These are phyloP conservation scores for Euwallacea similis DNA, from an alignment of 1,140 invertebrate species.

Conservation along the genomic window DNA sequence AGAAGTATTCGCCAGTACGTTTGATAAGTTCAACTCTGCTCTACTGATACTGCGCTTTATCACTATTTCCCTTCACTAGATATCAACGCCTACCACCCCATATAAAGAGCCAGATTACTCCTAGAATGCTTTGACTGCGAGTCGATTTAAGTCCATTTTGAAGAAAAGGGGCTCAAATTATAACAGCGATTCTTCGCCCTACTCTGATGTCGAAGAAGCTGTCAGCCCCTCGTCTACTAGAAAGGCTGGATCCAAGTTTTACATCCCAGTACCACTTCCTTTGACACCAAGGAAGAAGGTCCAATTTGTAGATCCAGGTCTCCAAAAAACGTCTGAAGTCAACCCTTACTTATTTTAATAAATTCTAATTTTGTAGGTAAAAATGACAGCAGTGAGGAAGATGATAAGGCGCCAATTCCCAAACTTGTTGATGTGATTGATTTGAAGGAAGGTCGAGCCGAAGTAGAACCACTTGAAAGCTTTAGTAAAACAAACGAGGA, in stretches of 20 bases:
- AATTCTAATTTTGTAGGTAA: constrained; percentile 12
- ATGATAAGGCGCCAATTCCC: neutral
- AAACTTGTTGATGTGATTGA: neutral
- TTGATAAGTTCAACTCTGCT: constrained; percentile 10
- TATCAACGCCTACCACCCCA: no score
- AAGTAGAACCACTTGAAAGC: neutral
- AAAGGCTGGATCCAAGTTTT: constrained; percentile 64
- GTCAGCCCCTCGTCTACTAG: constrained; percentile 43
- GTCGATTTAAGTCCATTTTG: constrained; percentile 66
- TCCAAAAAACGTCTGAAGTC: neutral
- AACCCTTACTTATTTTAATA: neutral
- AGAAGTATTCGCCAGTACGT: neutral
- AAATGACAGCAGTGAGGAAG: constrained; percentile 26
- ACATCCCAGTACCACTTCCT: constrained; percentile 62
- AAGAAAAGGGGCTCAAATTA: constrained; percentile 62
- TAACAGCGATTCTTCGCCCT: constrained; percentile 44
- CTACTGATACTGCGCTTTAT: neutral
- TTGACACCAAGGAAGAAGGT: constrained; percentile 52
- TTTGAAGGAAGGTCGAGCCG: neutral
- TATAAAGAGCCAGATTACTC: no score
- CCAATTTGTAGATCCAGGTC: constrained; percentile 50
- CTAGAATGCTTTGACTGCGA: constrained; percentile 20
- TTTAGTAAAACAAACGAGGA: neutral
- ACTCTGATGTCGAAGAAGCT: constrained; percentile 32
- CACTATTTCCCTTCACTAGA: neutral